Percentiles rank a stretch among this genome's conserved stretches.
These are phyloP conservation scores for Onychostruthus taczanowskii DNA, from an alignment of 2,113 vertebrate genomes.

Conservation along the genomic window DNA sequence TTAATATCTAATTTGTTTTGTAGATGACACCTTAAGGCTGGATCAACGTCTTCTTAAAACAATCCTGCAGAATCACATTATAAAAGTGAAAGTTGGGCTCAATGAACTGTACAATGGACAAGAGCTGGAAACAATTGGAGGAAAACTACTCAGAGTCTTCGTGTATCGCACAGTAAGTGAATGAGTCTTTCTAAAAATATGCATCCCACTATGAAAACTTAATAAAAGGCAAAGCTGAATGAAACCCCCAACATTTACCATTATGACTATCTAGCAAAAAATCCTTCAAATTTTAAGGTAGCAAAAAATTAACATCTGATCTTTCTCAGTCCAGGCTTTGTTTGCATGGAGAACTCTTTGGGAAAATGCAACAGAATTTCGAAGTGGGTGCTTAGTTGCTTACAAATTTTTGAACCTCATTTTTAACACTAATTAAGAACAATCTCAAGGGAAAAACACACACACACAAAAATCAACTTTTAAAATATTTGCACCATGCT, in stretches of 20 bases:
- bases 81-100: conserved; percentile 88
- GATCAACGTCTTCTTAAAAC: conserved; percentile 85
- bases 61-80: conserved; percentile 91
- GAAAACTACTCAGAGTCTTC: conserved; percentile 90
- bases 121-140: conserved; percentile 87
- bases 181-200: background rate
- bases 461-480: background rate
- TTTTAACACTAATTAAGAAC: background rate
- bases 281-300: background rate
- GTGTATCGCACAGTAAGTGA: conserved; percentile 92
- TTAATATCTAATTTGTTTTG: conserved; percentile 10
- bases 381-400: background rate
- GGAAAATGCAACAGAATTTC: background rate
- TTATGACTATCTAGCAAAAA: background rate
- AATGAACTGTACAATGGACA: conserved; percentile 92
- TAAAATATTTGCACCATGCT: background rate
- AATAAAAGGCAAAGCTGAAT: background rate
- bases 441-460: background rate
- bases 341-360: background rate
- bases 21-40: conserved; percentile 89
- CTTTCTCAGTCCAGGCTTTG: fast-evolving
- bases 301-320: background rate
- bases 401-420: background rate
- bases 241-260: background rate
- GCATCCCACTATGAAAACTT: background rate